These are phyloP conservation scores for Drosophila nannoptera DNA, from an alignment of 1,140 invertebrate genomes.

Conservation along the genomic window DNA sequence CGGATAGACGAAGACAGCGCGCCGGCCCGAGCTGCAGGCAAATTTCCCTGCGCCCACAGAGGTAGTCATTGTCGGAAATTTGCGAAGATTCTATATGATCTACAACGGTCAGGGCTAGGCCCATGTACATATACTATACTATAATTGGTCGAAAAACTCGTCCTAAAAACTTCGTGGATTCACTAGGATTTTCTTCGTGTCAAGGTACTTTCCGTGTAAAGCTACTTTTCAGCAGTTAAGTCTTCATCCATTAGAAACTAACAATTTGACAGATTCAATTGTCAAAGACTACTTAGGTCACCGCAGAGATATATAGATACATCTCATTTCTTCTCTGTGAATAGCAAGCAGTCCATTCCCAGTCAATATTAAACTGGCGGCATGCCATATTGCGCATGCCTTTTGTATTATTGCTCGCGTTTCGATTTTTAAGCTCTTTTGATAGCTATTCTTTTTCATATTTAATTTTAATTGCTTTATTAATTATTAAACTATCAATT, in stretches of 20 bases:
- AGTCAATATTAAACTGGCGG: neutral
- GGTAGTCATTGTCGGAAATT: constrained; percentile 46
- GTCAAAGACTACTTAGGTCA: too few species aligned
- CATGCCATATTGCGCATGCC: neutral
- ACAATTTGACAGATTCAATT: too few species aligned
- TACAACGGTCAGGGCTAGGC: too few species aligned
- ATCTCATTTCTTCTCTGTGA: too few species aligned
- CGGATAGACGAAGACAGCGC: constrained; percentile 56
- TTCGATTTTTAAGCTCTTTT: neutral
- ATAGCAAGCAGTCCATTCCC: neutral
- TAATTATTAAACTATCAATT: constrained; percentile 43
- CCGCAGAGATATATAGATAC: too few species aligned
- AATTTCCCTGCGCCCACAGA: constrained; percentile 55
- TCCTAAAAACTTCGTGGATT: too few species aligned
- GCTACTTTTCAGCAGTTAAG: too few species aligned
- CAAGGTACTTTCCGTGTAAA: too few species aligned
- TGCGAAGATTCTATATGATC: neutral
- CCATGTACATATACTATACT: too few species aligned
- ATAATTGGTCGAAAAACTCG: too few species aligned
- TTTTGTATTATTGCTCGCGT: neutral
- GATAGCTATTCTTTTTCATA: constrained; percentile 1
- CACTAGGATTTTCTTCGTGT: too few species aligned
- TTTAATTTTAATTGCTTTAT: constrained; percentile 40
- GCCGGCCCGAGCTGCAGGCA: constrained; percentile 47
- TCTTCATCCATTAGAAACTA: too few species aligned